A percentile compares a stretch with the other conserved stretches of the same genome.
These are phyloP conservation scores for Leuciscus idus DNA, from an alignment of 2,113 vertebrate genomes.

Conservation along the genomic window DNA sequence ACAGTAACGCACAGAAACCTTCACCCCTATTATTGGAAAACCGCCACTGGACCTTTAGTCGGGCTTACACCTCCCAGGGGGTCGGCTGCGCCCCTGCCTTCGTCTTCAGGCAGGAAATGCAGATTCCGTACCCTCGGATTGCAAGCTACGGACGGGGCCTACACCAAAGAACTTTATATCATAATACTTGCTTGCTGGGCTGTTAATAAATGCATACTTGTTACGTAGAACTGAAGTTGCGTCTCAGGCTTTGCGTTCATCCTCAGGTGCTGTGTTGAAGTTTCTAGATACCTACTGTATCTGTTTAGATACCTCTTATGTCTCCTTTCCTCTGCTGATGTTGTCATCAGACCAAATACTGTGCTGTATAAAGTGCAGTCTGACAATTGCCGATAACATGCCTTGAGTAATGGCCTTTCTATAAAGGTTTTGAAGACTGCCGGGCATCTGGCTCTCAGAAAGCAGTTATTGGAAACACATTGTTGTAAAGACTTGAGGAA, in stretches of 20 bases:
- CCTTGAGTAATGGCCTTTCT: slow-evolving; percentile 68
- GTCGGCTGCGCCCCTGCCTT: too few relatives aligned
- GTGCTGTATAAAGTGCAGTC: slow-evolving; percentile 62
- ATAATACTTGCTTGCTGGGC: too few relatives aligned
- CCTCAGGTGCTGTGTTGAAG: background rate
- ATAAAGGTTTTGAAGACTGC: slow-evolving; percentile 68
- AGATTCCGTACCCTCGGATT: too few relatives aligned
- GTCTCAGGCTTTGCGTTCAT: background rate
- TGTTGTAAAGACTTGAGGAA: background rate
- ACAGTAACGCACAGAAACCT: too few relatives aligned
- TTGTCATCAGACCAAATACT: background rate
- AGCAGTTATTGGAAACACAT: slow-evolving; percentile 66
- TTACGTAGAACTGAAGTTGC: background rate
- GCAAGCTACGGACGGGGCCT: too few relatives aligned
- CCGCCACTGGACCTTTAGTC: too few relatives aligned
- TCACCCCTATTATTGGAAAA: too few relatives aligned
- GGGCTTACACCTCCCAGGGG: too few relatives aligned
- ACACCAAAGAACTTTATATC: too few relatives aligned
- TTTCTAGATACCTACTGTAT: background rate
- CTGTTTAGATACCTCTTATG: background rate
- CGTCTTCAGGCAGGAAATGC: too few relatives aligned
- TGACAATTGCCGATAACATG: slow-evolving; percentile 73
- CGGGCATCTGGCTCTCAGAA: slow-evolving; percentile 57
- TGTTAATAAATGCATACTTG: too few relatives aligned
- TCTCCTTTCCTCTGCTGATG: background rate